A percentile compares a stretch with the other conserved stretches of the same genome.
These are phyloP conservation scores for Zosterops pallidus DNA, from an alignment of 2,113 vertebrate species.

Conservation along the genomic window DNA sequence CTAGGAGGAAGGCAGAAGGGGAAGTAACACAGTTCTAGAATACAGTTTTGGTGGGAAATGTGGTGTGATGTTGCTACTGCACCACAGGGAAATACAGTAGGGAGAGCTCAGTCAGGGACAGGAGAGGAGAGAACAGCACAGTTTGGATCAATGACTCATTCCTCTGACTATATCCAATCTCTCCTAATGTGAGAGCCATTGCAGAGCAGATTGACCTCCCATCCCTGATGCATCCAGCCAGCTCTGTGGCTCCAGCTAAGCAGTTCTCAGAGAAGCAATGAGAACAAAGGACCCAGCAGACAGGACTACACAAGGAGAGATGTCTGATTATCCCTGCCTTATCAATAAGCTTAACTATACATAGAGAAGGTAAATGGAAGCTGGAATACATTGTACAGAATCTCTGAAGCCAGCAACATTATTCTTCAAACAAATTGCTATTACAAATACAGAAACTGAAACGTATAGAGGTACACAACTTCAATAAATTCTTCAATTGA, in stretches of 20 bases:
- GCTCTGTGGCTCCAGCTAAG: neutral
- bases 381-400: neutral
- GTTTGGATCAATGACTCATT: neutral
- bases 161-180: neutral
- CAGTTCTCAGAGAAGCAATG: neutral
- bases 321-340: neutral
- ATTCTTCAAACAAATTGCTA: neutral
- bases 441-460: neutral
- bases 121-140: neutral
- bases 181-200: neutral
- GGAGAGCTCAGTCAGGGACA: neutral
- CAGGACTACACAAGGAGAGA: neutral
- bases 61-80: neutral
- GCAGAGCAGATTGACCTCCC: neutral
- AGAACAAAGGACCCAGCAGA: neutral
- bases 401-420: neutral
- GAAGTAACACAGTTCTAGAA: neutral
- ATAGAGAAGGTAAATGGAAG: neutral
- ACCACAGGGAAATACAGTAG: neutral
- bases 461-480: neutral
- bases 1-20: neutral
- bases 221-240: neutral
- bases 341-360: neutral
- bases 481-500: neutral
- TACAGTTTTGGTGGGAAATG: neutral